Conservation (phyloP, 1,140 invertebrate genomes). For the Drosophila mojavensis region DNA sequence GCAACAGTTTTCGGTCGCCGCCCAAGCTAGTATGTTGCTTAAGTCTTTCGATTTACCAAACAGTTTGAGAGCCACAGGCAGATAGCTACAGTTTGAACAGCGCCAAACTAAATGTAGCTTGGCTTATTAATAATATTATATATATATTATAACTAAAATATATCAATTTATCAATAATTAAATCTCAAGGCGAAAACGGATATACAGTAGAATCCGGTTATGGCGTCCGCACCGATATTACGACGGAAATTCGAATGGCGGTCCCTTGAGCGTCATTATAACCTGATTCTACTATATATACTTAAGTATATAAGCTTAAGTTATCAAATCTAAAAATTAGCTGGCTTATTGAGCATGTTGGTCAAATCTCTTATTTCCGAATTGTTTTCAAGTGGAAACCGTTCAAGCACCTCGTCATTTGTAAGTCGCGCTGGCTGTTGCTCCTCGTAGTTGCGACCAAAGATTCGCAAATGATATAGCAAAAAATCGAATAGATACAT, state of each 20-base stretch:
- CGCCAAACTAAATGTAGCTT: not conserved
- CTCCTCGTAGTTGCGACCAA: conserved; percentile 12
- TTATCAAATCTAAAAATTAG: conserved; percentile 52
- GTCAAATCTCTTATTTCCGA: conserved; percentile 45
- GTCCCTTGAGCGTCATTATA: no score
- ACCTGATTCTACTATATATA: not conserved
- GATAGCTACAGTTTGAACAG: not conserved
- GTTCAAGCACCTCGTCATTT: conserved; percentile 34
- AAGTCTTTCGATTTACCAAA: conserved; percentile 26
- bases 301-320: not conserved
- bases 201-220: not conserved
- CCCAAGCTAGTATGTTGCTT: conserved; percentile 27
- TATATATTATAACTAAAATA: not conserved
- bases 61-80: conserved; percentile 18
- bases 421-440: conserved; percentile 19
- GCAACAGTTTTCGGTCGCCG: not conserved
- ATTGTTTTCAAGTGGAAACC: conserved; percentile 65
- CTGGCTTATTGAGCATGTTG: conserved; percentile 57
- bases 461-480: conserved; percentile 51
- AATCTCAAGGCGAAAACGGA: not conserved
- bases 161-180: conserved; percentile 7
- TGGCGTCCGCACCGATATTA: no score
- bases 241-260: no score
- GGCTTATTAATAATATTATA: not conserved
- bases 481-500: conserved; percentile 72